Conservation (phyloP, 1,140 invertebrate species). For the Melitaea cinxia region DNA sequence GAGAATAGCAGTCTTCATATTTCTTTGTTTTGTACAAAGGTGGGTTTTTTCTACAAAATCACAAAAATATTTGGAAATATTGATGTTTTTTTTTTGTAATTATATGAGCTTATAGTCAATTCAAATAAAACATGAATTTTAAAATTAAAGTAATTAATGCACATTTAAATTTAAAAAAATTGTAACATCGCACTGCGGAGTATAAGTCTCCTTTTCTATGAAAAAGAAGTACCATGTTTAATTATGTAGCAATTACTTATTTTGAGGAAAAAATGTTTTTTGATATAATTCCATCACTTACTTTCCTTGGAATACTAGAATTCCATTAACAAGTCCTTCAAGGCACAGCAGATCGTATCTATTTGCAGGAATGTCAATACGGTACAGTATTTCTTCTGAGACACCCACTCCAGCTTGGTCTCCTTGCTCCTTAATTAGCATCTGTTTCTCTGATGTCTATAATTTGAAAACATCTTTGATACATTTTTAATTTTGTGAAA, state of each 20-base stretch:
- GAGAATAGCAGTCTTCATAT: constrained; percentile 83
- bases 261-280: no score
- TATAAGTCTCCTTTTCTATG: no score
- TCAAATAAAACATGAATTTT: no score
- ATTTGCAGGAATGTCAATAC: constrained; percentile 99
- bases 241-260: no score
- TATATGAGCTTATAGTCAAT: no score
- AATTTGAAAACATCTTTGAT: constrained; percentile 42
- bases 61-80: constrained; percentile 46
- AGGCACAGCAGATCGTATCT: constrained; percentile 98
- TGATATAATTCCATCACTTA: constrained; percentile 77
- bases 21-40: constrained; percentile 84
- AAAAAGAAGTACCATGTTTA: no score
- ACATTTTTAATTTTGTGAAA: not conserved
- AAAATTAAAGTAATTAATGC: no score
- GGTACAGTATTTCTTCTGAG: constrained; percentile 93
- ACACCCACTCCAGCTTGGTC: constrained; percentile 84
- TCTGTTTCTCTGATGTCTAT: constrained; percentile 96
- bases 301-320: constrained; percentile 95
- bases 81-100: no score
- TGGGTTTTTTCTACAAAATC: constrained; percentile 82
- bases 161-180: no score
- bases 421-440: constrained; percentile 94
- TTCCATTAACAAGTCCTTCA: constrained; percentile 93
- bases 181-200: no score